These are phyloP conservation scores for Cossypha heuglini DNA, from an alignment of 2,797 vertebrate genomes.

Conservation along the genomic window DNA sequence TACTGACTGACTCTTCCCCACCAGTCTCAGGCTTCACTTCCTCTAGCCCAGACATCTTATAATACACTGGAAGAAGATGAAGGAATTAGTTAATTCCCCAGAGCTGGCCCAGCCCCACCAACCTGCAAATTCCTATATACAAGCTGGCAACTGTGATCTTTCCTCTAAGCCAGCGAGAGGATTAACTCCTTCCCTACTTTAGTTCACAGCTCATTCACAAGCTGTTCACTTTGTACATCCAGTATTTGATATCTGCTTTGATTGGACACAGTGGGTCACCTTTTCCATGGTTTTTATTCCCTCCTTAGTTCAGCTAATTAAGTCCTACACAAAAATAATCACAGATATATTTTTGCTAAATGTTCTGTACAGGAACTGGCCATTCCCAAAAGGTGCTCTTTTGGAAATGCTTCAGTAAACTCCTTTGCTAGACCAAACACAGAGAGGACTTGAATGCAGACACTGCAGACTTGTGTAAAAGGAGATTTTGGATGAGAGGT, in stretches of 20 bases:
- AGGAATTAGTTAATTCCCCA: slow-evolving; percentile 67
- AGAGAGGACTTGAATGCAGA: not conserved
- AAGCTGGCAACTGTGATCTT: slow-evolving; percentile 65
- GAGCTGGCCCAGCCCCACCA: slow-evolving; percentile 57
- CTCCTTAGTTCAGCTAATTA: not conserved
- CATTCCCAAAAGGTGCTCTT: not conserved
- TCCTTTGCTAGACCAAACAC: not conserved
- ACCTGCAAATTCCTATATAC: slow-evolving; percentile 63
- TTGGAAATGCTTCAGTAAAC: not conserved
- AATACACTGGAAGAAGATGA: slow-evolving; percentile 62
- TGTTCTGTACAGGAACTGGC: not conserved
- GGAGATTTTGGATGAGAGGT: not conserved
- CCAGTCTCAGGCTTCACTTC: slow-evolving; percentile 38
- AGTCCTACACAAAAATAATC: not conserved
- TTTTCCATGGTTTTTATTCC: not conserved
- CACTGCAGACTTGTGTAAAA: not conserved
- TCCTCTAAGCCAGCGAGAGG: slow-evolving; percentile 55
- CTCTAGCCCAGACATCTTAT: slow-evolving; percentile 46
- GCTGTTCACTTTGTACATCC: slow-evolving; percentile 45
- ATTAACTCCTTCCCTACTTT: slow-evolving; percentile 65
- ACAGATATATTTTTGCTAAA: not conserved
- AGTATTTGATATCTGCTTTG: slow-evolving; percentile 3
- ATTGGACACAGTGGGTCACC: not conserved
- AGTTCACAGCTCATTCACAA: slow-evolving; percentile 38
- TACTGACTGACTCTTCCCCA: slow-evolving; percentile 42